These are phyloP conservation scores for Tonatia bakeri DNA, from an alignment of 2,113 vertebrate genomes.

Conservation along the genomic window DNA sequence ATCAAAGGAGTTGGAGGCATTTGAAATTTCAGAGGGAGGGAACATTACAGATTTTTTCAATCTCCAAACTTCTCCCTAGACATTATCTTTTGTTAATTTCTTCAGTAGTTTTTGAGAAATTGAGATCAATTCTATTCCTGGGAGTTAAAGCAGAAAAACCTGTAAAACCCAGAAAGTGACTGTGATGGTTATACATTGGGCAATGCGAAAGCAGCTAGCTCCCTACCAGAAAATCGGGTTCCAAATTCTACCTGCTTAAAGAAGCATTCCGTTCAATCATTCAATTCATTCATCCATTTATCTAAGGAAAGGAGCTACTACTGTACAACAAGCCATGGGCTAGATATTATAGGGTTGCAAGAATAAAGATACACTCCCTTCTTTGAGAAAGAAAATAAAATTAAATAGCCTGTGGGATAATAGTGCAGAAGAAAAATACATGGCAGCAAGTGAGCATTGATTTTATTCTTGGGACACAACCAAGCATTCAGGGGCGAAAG, in stretches of 20 bases:
- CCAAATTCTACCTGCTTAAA: background rate
- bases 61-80: background rate
- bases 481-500: background rate
- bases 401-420: background rate
- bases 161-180: background rate
- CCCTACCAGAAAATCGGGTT: background rate
- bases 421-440: background rate
- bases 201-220: background rate
- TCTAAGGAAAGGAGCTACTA: background rate
- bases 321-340: background rate
- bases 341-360: background rate
- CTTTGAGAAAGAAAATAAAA: slow-evolving; percentile 6
- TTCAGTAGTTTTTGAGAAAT: background rate
- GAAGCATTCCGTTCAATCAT: background rate
- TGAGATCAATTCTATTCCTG: background rate
- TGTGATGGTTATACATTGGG: background rate
- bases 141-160: background rate
- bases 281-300: background rate
- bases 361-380: background rate
- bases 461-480: background rate
- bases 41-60: background rate
- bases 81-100: background rate
- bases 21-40: background rate
- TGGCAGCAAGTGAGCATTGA: background rate
- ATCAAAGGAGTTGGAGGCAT: background rate